Conservation (phyloP, 2,888 invertebrate species). For the Lagria hirta region DNA sequence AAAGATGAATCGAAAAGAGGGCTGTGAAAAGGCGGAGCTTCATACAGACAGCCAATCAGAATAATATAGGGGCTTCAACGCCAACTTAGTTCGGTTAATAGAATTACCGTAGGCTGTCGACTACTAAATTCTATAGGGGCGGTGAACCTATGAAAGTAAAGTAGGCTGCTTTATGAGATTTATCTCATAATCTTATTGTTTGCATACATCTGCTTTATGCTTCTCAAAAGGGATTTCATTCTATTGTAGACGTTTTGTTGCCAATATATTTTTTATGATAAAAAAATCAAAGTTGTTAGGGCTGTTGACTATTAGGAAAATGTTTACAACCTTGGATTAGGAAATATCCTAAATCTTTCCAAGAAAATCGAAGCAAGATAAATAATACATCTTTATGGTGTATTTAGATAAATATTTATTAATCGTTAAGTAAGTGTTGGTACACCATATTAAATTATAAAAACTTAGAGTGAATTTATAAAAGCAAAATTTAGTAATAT, state of each 20-base stretch:
- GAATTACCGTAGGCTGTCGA: conserved; percentile 30
- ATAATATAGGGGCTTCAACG: conserved; percentile 8
- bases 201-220: conserved; percentile 36
- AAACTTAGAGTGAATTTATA: too few species aligned
- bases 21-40: conserved; percentile 19
- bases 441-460: too few species aligned
- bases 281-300: too few species aligned
- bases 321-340: too few species aligned
- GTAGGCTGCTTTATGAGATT: conserved; percentile 43
- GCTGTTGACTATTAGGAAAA: too few species aligned
- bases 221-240: conserved; percentile 23
- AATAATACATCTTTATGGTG: too few species aligned
- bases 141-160: conserved; percentile 44
- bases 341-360: too few species aligned
- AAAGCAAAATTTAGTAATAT: too few species aligned
- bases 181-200: conserved; percentile 46
- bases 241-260: conserved; percentile 16
- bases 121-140: conserved; percentile 34
- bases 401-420: too few species aligned
- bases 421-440: too few species aligned
- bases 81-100: conserved; percentile 22
- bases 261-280: conserved; percentile 18
- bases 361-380: too few species aligned
- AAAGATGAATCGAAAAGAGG: conserved; percentile 5
- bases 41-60: conserved; percentile 14